Evolutionary conservation across 2,797 vertebrate species (phyloP).

Genomic region (Acanthis flammea): DNA sequence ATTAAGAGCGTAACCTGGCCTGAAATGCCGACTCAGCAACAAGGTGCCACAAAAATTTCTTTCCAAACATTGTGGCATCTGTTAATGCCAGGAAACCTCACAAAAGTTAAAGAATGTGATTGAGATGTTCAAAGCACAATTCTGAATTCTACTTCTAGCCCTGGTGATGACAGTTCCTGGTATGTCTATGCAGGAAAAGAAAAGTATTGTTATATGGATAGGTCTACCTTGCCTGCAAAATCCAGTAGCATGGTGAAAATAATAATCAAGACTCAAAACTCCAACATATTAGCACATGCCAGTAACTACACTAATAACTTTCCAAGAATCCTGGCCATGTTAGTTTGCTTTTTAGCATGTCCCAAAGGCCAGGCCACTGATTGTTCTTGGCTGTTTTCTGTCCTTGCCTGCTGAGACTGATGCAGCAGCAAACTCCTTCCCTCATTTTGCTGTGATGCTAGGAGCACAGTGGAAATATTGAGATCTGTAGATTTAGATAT

Average conservation of each 20-base stretch:
- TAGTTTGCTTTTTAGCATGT: background rate
- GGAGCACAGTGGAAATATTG: background rate
- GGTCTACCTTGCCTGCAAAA: background rate
- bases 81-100: conserved; percentile 7
- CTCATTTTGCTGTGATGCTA: background rate
- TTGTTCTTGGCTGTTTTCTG: background rate
- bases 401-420: background rate
- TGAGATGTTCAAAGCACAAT: background rate
- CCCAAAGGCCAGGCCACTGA: background rate
- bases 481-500: background rate
- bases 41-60: conserved; percentile 45
- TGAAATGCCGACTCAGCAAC: background rate
- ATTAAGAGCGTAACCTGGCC: background rate
- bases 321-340: background rate
- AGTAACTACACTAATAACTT: background rate
- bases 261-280: background rate
- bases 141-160: background rate
- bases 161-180: background rate
- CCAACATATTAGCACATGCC: background rate
- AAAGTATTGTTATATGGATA: background rate
- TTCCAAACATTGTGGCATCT: conserved; percentile 33
- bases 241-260: background rate
- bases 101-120: conserved; percentile 7
- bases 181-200: background rate
- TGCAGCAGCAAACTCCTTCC: background rate